Evolutionary conservation across 1,140 invertebrate species (phyloP), one percentile per base, ranked within the genome.

Genomic region (Listronotus bonariensis): DNA sequence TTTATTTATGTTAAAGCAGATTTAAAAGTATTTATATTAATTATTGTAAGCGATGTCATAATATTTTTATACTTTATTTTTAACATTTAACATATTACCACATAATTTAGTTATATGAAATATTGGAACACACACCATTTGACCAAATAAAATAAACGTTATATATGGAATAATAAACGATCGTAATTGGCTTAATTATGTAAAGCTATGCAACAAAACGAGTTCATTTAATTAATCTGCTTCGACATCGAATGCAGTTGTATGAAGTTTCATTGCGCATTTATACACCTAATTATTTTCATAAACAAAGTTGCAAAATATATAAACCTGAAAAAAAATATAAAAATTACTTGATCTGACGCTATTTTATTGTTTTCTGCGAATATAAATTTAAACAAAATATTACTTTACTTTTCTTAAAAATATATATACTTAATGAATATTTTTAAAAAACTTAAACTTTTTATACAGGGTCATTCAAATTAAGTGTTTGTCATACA

Each of bases 101-200:
- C 11, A 36, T 36, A 36, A 36, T 36, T 36, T 57, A 34, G 26
- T 57, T 57, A n/a, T 42, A 57, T 45, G 42, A 57, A 14, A 45
- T 42, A 45, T n/a, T 45, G 55, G 31, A 57, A 57, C 41, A 57
- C 55, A 45, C 55, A 26, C 41, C 26, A 18, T 32, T 36, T 45
- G n/a, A 2, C 12, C 31, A 40, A 14, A 46, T 20, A n/a, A 32
- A 57, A 57, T 40, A 43, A 43, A 57, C 17, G 12, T 40, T 46
- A 36, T 31, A 54, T 40, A 52, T 41, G 36, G 45, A 18, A 49
- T 62, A 53, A 42, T 63, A 63, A 43, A 41, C 31, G 51, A 15
- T 15, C 18, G 36, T 67, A 67, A 67, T 67, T 61, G 51, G 52
- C n/a, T 34, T 58, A 67, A 67, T 67, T 67, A 67, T 61, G 60